Percentiles rank a stretch among this genome's conserved stretches.
These are phyloP conservation scores for Ranitomeya variabilis DNA, from an alignment of 2,113 vertebrate genomes.

Conservation along the genomic window DNA sequence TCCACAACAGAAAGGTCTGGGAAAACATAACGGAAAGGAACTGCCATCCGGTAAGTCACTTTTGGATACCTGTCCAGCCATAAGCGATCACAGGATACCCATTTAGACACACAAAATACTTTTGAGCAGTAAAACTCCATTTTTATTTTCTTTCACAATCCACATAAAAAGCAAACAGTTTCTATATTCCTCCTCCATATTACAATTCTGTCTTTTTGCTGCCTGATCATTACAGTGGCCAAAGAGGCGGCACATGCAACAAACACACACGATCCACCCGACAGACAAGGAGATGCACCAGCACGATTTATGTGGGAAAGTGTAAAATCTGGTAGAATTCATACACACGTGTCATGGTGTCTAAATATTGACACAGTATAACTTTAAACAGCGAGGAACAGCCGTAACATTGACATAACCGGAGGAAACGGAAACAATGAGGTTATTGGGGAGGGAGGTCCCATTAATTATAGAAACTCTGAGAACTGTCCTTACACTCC, in stretches of 20 bases:
- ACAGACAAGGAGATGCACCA: background rate
- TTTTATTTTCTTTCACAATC: too few species aligned
- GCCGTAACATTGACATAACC: constrained; percentile 55
- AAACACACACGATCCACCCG: background rate
- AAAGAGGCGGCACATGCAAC: background rate
- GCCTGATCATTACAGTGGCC: background rate
- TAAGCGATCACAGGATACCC: too few species aligned
- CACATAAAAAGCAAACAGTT: too few species aligned
- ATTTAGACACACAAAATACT: too few species aligned
- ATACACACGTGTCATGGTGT: constrained; percentile 60
- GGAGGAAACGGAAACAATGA: constrained; percentile 61
- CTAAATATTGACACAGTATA: constrained; percentile 58
- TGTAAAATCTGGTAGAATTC: constrained; percentile 56
- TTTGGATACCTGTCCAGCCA: too few species aligned
- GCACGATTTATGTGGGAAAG: constrained; percentile 59
- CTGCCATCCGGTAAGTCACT: too few species aligned
- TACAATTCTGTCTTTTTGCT: too few species aligned
- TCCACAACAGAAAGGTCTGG: too few species aligned
- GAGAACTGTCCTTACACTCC: background rate
- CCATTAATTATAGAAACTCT: constrained; percentile 51
- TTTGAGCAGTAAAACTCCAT: too few species aligned
- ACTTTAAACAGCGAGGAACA: constrained; percentile 59
- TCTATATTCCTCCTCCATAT: too few species aligned
- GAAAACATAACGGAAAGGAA: too few species aligned
- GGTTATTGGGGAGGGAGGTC: constrained; percentile 5